A percentile compares a stretch with the other conserved stretches of the same genome.
Conservation (phyloP, 2,113 vertebrate species). For the Reinhardtius hippoglossoides region DNA sequence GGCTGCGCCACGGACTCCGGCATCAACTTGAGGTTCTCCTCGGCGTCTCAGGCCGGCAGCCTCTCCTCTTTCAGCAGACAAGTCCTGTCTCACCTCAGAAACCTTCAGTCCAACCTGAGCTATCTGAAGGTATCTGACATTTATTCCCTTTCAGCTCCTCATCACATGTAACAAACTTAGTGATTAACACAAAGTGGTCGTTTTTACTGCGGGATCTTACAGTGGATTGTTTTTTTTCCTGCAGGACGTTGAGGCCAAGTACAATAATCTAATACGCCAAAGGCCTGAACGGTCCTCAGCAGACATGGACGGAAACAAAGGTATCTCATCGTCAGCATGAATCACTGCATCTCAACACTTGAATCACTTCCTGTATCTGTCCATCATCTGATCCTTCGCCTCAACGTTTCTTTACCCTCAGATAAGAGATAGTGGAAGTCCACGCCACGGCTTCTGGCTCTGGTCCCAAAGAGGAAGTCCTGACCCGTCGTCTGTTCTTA, state of each 20-base stretch:
- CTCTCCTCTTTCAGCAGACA: slow-evolving; percentile 84
- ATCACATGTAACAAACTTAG: not conserved
- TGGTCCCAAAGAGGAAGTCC: slow-evolving; percentile 67
- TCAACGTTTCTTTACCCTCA: slow-evolving; percentile 40
- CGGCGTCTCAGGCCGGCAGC: slow-evolving; percentile 76
- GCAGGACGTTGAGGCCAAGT: slow-evolving; percentile 93
- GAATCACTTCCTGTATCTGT: not conserved
- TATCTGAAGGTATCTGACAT: slow-evolving; percentile 76
- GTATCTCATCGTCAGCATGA: slow-evolving; percentile 67
- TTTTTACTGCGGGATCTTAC: slow-evolving; percentile 1
- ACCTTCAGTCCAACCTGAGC: slow-evolving; percentile 91
- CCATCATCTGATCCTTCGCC: not conserved
- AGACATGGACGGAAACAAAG: slow-evolving; percentile 87
- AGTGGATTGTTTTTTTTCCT: slow-evolving; percentile 32
- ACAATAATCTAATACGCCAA: slow-evolving; percentile 87
- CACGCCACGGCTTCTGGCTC: slow-evolving; percentile 37
- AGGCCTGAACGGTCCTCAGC: slow-evolving; percentile 87
- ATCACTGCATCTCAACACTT: not conserved
- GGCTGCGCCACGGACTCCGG: slow-evolving; percentile 79
- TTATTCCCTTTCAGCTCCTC: not conserved
- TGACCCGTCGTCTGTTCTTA: slow-evolving; percentile 51
- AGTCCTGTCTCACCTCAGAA: slow-evolving; percentile 89
- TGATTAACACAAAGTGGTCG: not conserved
- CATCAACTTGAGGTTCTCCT: slow-evolving; percentile 81
- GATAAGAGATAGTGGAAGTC: slow-evolving; percentile 81